phyloP scores from a whole-genome alignment of 2,113 vertebrate species.

The Saimiri boliviensis region DNA sequence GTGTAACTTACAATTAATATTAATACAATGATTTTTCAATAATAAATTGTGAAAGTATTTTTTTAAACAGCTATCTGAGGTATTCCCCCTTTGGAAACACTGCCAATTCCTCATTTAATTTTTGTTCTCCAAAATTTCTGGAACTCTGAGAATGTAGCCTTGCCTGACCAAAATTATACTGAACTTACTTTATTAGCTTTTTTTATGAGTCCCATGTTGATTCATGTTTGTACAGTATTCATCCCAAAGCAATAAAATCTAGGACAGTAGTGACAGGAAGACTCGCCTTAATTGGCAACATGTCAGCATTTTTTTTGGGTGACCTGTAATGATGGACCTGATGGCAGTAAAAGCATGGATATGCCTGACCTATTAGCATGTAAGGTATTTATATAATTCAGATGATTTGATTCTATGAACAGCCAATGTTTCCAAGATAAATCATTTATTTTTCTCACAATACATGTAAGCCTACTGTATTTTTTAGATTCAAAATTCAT shows the following conservation, averaged over 20 bases:
- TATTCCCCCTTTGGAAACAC: neutral
- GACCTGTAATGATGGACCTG: neutral
- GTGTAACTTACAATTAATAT: neutral
- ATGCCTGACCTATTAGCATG: neutral
- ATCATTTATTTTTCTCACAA: neutral
- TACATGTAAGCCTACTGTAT: neutral
- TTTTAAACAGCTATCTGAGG: neutral
- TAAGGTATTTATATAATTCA: neutral
- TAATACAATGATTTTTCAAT: neutral
- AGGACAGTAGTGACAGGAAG: conserved; percentile 2
- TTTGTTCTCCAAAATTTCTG: conserved; percentile 9
- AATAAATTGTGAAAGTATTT: conserved; percentile 2
- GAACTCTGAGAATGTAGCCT: neutral
- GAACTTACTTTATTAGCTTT: neutral
- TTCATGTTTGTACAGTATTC: neutral
- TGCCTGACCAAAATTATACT: neutral
- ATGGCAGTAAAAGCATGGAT: neutral
- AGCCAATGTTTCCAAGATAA: neutral
- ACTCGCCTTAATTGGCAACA: conserved; percentile 52
- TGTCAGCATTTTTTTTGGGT: conserved; percentile 26
- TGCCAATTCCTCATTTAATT: neutral
- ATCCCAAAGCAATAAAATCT: conserved; percentile 25
- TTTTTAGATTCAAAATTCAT: neutral
- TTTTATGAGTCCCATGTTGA: neutral
- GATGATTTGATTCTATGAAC: neutral